Conservation (phyloP, 2,113 vertebrate species). For the Nesospiza acunhae region DNA sequence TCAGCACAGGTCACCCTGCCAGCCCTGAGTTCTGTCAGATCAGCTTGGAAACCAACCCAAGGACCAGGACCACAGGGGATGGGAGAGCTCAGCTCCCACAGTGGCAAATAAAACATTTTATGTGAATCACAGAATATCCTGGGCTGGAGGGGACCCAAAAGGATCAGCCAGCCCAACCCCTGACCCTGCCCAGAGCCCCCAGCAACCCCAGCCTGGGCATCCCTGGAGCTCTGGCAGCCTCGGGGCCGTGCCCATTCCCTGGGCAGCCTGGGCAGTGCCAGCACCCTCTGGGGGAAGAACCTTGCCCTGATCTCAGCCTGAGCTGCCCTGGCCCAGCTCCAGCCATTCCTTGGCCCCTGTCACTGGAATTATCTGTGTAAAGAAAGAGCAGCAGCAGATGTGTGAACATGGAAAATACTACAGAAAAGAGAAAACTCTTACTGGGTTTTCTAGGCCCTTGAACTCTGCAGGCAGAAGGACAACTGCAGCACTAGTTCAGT, state of each 20-base stretch:
- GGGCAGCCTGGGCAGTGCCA: not conserved
- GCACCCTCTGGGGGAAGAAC: not conserved
- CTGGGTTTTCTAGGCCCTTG: not conserved
- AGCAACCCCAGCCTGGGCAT: not conserved
- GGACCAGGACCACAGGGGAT: accelerated
- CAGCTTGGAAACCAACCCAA: not conserved
- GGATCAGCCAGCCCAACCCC: accelerated
- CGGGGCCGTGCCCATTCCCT: not conserved
- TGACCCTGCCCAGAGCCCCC: accelerated
- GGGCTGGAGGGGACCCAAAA: accelerated
- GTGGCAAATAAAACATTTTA: not conserved
- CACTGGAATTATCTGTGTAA: not conserved
- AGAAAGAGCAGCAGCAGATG: not conserved
- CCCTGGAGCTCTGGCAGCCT: not conserved
- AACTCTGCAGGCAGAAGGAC: not conserved
- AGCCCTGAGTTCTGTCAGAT: not conserved
- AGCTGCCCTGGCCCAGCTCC: not conserved
- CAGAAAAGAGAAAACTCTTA: not conserved
- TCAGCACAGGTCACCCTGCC: not conserved
- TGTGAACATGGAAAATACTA: not conserved
- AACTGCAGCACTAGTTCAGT: not conserved
- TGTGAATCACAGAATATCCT: accelerated
- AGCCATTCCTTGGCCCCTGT: accelerated
- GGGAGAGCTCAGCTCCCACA: not conserved
- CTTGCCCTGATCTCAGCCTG: not conserved